Evolutionary conservation across 2,797 vertebrate species (phyloP), one percentile per base, ranked within the genome.

Genomic region (Ambastaia sidthimunki): DNA sequence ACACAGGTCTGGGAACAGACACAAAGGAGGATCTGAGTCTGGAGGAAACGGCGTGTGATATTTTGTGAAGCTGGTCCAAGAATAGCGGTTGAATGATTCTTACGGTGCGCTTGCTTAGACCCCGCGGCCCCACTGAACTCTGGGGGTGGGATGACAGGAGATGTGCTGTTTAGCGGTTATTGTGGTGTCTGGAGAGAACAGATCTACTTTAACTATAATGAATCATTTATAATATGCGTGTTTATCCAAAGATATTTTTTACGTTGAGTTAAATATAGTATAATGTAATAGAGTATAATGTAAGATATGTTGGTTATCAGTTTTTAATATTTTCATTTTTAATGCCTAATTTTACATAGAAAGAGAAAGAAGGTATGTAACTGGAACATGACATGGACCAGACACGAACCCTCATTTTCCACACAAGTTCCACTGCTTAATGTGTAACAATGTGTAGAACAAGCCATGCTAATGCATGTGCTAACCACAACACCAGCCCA

Each of bases 1-100:
- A 72, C 47, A n/a, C 25, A 11, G 41, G 63, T 21, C 52, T 66
- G 57, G 79, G 34, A 76, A 23, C 54, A 63, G 70, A 82, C 52
- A 79, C 44, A 16, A 68, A 86, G 52, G 41, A 47, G n/a, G 73
- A 83, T 81, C 78, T 55, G 73, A 77, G 80, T 72, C 9, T 18
- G n/a, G 59, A 74, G 23, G 60, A 86, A 80, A 78, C 59, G 65
- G 37, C 48, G 79, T 71, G 80, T 59, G 67, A 70, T 81, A 60
- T 82, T 71, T 37, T 11, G 54, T 66, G 63, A 41, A 67, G 34
- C 44, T 48, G 78, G 69, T 78, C 75, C 73, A 67, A 65, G 73
- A 65, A 54, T 44, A 68, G 31, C 1, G 16, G 34, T n/a, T 31
- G 71, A 81, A 75, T 73, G 37, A 76, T 76, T 15, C 6, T 3